Conservation (phyloP, 2,888 invertebrate genomes). For the Hipparchia semele region DNA sequence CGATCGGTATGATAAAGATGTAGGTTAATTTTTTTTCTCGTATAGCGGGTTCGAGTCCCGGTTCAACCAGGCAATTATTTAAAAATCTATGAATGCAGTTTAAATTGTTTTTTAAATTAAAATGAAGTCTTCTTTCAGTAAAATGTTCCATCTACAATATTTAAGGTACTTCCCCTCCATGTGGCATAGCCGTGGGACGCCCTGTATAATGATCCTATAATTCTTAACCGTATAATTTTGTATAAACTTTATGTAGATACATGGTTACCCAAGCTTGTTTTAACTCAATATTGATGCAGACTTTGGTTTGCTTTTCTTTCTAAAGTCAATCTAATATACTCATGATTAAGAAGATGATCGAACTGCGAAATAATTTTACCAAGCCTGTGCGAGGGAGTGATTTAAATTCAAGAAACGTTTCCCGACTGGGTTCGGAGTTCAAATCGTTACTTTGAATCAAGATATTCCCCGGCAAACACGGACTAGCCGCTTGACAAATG, state of each 20-base stretch:
- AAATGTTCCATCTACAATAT: no score
- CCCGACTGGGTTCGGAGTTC: constrained; percentile 1
- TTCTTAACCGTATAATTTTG: background rate
- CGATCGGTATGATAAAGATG: no score
- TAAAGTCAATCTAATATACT: background rate
- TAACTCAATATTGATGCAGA: background rate
- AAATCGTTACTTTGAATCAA: constrained; percentile 15
- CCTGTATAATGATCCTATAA: background rate
- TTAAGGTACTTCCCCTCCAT: no score
- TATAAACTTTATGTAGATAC: background rate
- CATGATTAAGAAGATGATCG: background rate
- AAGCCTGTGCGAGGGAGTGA: constrained; percentile 6
- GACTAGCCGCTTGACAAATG: constrained; percentile 27
- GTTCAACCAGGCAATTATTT: no score
- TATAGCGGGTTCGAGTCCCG: no score
- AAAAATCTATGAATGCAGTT: no score
- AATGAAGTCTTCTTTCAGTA: no score
- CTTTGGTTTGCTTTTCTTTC: background rate
- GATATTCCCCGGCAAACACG: constrained; percentile 17
- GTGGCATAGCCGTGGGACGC: no score
- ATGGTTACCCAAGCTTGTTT: background rate
- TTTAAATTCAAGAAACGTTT: constrained; percentile 15
- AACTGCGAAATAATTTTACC: background rate
- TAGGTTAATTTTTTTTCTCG: no score
- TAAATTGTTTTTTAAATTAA: no score